Evolutionary conservation across 2,113 vertebrate genomes (phyloP), one percentile per base, ranked within the genome.

Genomic region (Percopsis transmontana): DNA sequence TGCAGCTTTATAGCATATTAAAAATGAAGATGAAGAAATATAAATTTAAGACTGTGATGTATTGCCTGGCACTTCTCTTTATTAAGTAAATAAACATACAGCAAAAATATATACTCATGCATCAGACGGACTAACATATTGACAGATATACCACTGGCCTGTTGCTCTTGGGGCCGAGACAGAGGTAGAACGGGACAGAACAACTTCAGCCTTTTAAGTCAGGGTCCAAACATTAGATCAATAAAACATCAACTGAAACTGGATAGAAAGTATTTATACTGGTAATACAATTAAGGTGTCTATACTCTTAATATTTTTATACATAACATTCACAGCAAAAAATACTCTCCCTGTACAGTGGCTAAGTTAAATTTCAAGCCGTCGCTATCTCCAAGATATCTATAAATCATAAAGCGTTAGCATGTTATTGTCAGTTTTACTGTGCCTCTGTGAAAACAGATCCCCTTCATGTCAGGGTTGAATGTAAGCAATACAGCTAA

Each of bases 71-170:
- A 83, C 57, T 67, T 78, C 68, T 80, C 76, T 91, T 92, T 91
- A 90, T 90, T 91, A 85, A 71, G 64, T 85, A 90, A 91, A 91
- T 83, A 81, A 88, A 86, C 83, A 81, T 74, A 89, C 90, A 91
- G 61, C 72, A 90, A 81, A 89, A 85, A 86, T 88, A 82, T 89
- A 83, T 69, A 91, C 87, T 80, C 90, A 90, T 91, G 89, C 91
- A 88, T 89, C 80, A 86, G 77, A 88, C 80, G 74, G 80, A 83
- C 77, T 74, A n/a, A 81, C 67, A 70, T 63, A n/a, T 75, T 64
- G 67, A 85, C 83, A 77, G 74, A 82, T 74, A 80, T 70, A 89
- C 81, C 70, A 79, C 69, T 74, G 71, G 75, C 77, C 80, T 83
- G 79, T 77, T 80, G 79, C 75, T 77, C 60, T 67, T 79, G 77